Conservation (phyloP, 2,888 invertebrate species). For the Euzophera pinguis region DNA sequence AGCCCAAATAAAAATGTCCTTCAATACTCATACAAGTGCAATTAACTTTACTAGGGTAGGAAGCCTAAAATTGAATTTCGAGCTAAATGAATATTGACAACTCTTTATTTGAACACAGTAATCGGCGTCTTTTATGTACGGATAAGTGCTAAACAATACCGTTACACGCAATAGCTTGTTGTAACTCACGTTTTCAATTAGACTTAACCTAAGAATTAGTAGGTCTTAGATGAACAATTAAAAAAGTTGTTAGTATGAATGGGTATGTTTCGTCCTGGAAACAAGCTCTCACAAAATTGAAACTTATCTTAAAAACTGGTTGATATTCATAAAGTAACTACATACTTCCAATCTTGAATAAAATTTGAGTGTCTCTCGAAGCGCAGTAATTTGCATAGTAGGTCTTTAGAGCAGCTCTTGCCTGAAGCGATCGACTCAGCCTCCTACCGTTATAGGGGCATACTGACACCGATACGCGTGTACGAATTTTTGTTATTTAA, state of each 20-base stretch:
- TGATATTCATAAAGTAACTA: neutral
- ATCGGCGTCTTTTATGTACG: neutral
- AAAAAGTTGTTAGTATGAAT: no score
- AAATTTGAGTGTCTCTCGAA: conserved; percentile 24
- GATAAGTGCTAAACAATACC: neutral
- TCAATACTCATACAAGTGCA: conserved; percentile 27
- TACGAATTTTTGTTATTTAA: conserved; percentile 34
- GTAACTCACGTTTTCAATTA: conserved; percentile 3
- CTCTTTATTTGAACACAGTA: neutral
- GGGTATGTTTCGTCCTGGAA: no score
- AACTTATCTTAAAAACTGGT: no score
- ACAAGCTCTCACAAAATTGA: no score
- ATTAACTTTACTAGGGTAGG: no score
- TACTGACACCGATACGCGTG: conserved; percentile 63
- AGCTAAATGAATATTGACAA: no score
- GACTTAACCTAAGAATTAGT: neutral
- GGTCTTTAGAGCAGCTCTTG: conserved; percentile 43
- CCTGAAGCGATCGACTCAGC: conserved; percentile 31
- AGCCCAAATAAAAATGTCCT: no score
- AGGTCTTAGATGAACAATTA: no score
- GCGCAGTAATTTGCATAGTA: conserved; percentile 46
- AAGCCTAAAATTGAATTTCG: no score
- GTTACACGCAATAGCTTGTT: neutral
- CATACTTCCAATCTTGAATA: neutral
- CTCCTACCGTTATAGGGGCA: conserved; percentile 60